These are phyloP conservation scores for Andinoacara biseriatus DNA, from an alignment of 2,113 vertebrate genomes.

Conservation along the genomic window DNA sequence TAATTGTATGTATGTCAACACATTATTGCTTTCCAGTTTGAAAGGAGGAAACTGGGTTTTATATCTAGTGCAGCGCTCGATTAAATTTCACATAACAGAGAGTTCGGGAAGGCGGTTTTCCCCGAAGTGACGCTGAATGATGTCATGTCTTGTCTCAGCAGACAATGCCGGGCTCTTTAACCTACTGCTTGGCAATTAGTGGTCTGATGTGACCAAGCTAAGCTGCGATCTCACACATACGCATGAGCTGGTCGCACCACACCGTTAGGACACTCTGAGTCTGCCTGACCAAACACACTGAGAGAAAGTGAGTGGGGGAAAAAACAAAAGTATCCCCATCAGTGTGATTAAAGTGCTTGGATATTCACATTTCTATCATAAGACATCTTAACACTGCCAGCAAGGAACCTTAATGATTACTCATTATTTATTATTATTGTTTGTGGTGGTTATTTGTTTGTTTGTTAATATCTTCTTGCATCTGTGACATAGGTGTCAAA, in stretches of 20 bases:
- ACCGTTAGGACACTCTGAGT: constrained; percentile 68
- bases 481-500: too few species aligned
- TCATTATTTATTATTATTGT: too few species aligned
- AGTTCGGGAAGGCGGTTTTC: constrained; percentile 13
- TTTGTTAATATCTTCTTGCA: too few species aligned
- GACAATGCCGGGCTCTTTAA: constrained; percentile 61
- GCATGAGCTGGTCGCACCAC: constrained; percentile 75
- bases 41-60: not conserved
- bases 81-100: constrained; percentile 2
- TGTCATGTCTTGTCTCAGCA: constrained; percentile 64
- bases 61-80: not conserved
- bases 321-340: not conserved
- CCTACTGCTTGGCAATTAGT: constrained; percentile 77
- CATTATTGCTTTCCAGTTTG: not conserved
- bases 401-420: not conserved
- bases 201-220: constrained; percentile 70
- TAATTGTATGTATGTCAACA: not conserved
- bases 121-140: constrained; percentile 59
- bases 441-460: too few species aligned
- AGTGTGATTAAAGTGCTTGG: not conserved
- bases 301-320: not conserved
- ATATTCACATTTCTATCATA: not conserved
- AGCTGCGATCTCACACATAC: constrained; percentile 73
- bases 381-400: not conserved
- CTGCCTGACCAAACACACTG: constrained; percentile 70